Conservation (phyloP, 2,113 vertebrate species). For the Poecilia latipinna region DNA sequence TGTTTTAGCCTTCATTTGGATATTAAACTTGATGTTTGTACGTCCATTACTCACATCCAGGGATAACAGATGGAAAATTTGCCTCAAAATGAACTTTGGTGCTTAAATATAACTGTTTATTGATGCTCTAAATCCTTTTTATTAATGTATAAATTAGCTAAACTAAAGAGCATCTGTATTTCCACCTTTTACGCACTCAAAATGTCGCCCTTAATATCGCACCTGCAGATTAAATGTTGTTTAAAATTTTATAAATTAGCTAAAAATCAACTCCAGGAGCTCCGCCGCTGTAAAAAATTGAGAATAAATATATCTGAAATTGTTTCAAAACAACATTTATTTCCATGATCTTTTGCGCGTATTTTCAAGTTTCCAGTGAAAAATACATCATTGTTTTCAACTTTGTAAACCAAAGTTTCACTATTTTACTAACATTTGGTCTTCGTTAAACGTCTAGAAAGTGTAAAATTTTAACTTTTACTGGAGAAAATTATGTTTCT, state of each 20-base stretch:
- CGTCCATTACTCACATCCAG: not conserved
- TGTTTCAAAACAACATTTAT: not conserved
- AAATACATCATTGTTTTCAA: too few relatives aligned
- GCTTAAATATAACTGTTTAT: not conserved
- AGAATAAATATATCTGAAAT: not conserved
- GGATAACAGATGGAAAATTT: not conserved
- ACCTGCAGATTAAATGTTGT: not conserved
- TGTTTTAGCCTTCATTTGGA: too few relatives aligned
- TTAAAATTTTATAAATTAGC: not conserved
- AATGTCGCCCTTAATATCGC: not conserved
- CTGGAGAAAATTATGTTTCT: not conserved
- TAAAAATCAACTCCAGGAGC: not conserved
- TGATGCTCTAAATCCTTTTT: not conserved
- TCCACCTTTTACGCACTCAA: constrained; percentile 51
- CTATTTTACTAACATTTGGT: not conserved
- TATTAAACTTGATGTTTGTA: too few relatives aligned
- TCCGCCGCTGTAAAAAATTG: too few relatives aligned
- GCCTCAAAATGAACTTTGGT: too few relatives aligned
- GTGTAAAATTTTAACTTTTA: not conserved
- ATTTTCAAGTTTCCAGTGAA: not conserved
- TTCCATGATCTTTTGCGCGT: not conserved
- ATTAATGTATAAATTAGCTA: not conserved
- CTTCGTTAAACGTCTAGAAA: not conserved
- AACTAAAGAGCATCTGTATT: not conserved
- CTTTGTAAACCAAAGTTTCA: not conserved